Evolutionary conservation across 1,140 invertebrate genomes (phyloP), one percentile per base, ranked within the genome.

Genomic region (Drosophila bipectinata): DNA sequence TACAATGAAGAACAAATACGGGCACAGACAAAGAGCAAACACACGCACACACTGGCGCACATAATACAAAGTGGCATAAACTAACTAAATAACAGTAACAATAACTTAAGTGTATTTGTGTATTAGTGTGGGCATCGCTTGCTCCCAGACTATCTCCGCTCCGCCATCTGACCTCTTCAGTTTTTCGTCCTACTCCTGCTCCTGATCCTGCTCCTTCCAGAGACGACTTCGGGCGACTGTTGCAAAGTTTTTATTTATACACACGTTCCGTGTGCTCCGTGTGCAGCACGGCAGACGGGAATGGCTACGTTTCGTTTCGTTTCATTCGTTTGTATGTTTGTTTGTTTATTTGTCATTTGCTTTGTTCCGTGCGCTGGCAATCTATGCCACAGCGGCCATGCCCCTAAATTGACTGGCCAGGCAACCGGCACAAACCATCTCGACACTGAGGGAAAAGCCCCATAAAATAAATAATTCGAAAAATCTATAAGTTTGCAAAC

Each of bases 31-130:
- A 76, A 88, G 76, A 67, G 39, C 72, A 63, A 67, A 67, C 69
- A 56, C 24, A 49, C 52, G 56, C 56, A 67, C 24, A 51, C 41
- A 59, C 26, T 45, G 54, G 8, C 69, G 69, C 32, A 69, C 57
- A 75, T 77, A 76, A 87, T 85, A 87, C 79, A 88, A 88, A 88
- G 83, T 85, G 83, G 78, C 82, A 82, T 88, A 83, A 88, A 88
- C 83, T 89, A 88, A 88, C 83, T 88, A 88, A 88, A 88, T 88
- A 88, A 88, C 83, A 83, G 83, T 88, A 88, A 87, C 82, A 87
- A 88, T 88, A 85, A 85, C 82, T 87, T 87, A 85, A 85, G 83
- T 85, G 83, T 85, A 76, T 87, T 82, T 87, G 79, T 85, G 82
- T 87, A 85, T 85, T 87, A 85, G 71, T 55, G 55, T 18, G 61